Evolutionary conservation across 2,113 vertebrate genomes (phyloP), one percentile per base, ranked within the genome.

Genomic region (Coreoperca whiteheadi): DNA sequence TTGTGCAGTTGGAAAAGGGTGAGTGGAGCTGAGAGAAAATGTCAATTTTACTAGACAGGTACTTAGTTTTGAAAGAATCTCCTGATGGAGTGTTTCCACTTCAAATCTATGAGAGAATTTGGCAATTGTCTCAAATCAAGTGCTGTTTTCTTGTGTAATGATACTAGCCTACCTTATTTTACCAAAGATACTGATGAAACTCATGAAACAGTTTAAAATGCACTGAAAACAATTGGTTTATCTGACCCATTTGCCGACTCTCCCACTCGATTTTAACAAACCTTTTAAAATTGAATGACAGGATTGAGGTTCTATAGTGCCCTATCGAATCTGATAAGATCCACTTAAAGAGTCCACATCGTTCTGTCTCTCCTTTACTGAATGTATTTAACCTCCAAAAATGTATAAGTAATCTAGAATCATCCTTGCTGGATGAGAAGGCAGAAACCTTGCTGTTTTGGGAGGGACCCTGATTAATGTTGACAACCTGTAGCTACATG

Each of bases 401-500:
- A 34, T 60, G 21, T 23, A 46, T 8, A 3, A 20, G 46, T 32
- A 37, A 3, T 57, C 46, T 39, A 12, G 30, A 20, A 14, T 86
- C 12, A n/a, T 43, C 6, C 59, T 43, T 37, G 23, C 69, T 75
- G 39, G 9, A 20, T 25, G 14, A 16, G 7, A 15, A 50, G 51
- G 41, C 70, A 64, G 63, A 32, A 34, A 56, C 14, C 25, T 12
- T 64, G 6, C 56, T 28, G n/a, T 39, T 65, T 30, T 60, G 37
- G 77, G 15, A 28, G 37, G 41, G 39, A 78, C 12, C 14, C 37
- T 79, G 43, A 65, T 73, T 80, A 50, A 56, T 21, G 72, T 32
- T 80, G 18, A 32, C 10, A 54, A 76, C 59, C 64, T 71, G 65
- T 57, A 23, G 63, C 69, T 70, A 66, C 64, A 69, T 57, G 64